phyloP scores from a whole-genome alignment of 2,113 vertebrate species.

The Saimiri boliviensis region DNA sequence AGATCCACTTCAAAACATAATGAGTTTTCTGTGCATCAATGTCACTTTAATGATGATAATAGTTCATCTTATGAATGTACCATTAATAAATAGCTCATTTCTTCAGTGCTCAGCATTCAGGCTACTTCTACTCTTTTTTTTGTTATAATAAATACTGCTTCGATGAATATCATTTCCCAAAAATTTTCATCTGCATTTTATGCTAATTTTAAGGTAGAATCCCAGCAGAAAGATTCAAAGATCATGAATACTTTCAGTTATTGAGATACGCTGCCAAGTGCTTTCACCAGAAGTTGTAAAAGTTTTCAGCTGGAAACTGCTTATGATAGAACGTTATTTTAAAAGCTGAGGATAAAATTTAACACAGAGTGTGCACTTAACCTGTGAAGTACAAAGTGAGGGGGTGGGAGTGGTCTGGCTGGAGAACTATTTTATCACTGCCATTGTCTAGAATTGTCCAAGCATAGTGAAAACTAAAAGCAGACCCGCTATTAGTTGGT shows the following conservation, averaged over 20 bases:
- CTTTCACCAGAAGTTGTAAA: background rate
- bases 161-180: background rate
- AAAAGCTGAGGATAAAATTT: background rate
- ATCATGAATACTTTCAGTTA: background rate
- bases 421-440: background rate
- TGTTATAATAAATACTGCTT: background rate
- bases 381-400: background rate
- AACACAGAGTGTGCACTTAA: background rate
- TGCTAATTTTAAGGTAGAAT: background rate
- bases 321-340: background rate
- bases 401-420: background rate
- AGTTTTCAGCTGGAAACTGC: background rate
- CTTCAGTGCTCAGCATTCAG: background rate
- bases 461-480: background rate
- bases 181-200: background rate
- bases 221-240: background rate
- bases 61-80: background rate
- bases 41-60: background rate
- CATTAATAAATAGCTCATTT: background rate
- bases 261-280: background rate
- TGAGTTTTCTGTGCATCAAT: background rate
- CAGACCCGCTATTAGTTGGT: background rate
- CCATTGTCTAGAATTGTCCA: background rate
- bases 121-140: background rate
- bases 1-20: background rate